phyloP scores from a whole-genome alignment of 2,888 invertebrate genomes.

The Conchocele bisecta region DNA sequence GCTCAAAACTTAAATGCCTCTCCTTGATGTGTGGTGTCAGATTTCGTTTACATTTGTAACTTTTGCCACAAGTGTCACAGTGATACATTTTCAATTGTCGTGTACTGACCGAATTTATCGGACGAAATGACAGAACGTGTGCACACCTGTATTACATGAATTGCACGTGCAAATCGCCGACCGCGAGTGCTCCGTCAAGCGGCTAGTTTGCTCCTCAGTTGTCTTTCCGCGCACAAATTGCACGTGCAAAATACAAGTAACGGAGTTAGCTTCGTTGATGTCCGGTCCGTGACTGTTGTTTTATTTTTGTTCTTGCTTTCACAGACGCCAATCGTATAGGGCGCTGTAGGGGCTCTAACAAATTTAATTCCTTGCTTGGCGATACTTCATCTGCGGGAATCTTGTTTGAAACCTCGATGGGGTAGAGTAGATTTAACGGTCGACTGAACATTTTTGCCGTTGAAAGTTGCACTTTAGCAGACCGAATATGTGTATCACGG shows the following conservation, averaged over 20 bases:
- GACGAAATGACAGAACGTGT: no score
- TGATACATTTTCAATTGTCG: neutral
- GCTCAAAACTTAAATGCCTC: neutral
- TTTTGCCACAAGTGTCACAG: neutral
- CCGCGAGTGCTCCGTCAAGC: neutral
- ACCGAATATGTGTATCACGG: slow-evolving; percentile 2
- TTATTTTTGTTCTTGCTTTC: neutral
- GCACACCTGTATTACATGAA: neutral
- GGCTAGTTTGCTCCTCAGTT: neutral
- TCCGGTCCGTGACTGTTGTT: no score
- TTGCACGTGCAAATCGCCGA: slow-evolving; percentile 8
- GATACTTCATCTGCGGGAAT: no score
- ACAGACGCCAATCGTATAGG: neutral
- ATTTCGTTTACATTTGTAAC: neutral
- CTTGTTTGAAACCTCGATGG: slow-evolving; percentile 1
- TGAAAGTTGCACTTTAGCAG: slow-evolving; percentile 4
- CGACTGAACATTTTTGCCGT: neutral
- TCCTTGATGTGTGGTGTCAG: neutral
- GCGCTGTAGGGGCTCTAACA: no score
- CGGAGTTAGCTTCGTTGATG: no score
- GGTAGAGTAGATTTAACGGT: slow-evolving; percentile 23
- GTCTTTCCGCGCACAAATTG: no score
- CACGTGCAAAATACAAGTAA: no score
- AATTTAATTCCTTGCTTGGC: no score
- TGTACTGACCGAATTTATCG: no score